Evolutionary conservation across 2,113 vertebrate species (phyloP).

Genomic region (Cyanoramphus novaezelandiae): DNA sequence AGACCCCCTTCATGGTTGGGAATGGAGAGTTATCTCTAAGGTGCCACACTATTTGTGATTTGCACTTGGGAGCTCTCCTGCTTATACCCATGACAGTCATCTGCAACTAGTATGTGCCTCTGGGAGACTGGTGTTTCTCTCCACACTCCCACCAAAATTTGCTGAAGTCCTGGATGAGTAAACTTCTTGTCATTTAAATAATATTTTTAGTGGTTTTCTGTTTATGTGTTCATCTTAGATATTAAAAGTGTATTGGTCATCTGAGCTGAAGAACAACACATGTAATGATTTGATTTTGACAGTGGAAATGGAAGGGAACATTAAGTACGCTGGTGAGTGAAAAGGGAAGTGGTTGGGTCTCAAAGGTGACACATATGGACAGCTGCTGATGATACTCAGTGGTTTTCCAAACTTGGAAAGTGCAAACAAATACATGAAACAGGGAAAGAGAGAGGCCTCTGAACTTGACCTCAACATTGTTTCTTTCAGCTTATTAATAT

Average conservation of each 20-base stretch:
- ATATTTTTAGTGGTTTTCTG: background rate
- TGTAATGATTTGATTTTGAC: conserved; percentile 73
- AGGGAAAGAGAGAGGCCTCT: background rate
- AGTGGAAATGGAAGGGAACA: conserved; percentile 62
- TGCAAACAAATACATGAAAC: background rate
- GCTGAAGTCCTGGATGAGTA: background rate
- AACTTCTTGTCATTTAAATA: background rate
- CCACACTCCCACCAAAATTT: background rate
- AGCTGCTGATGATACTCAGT: background rate
- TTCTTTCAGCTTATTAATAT: background rate
- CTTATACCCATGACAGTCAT: background rate
- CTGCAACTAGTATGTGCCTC: background rate
- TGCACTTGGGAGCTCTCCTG: background rate
- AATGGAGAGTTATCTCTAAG: background rate
- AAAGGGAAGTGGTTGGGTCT: background rate
- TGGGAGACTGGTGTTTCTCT: background rate
- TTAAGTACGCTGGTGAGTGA: conserved; percentile 39
- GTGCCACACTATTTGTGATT: background rate
- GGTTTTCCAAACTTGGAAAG: background rate
- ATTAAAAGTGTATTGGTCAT: conserved; percentile 73
- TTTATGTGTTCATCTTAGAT: conserved; percentile 60
- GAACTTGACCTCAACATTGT: background rate
- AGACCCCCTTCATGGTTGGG: background rate
- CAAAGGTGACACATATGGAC: accelerated
- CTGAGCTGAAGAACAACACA: conserved; percentile 50